A percentile compares a stretch with the other conserved stretches of the same genome.
These are phyloP conservation scores for Trilocha varians DNA, from an alignment of 2,888 invertebrate genomes.

Conservation along the genomic window DNA sequence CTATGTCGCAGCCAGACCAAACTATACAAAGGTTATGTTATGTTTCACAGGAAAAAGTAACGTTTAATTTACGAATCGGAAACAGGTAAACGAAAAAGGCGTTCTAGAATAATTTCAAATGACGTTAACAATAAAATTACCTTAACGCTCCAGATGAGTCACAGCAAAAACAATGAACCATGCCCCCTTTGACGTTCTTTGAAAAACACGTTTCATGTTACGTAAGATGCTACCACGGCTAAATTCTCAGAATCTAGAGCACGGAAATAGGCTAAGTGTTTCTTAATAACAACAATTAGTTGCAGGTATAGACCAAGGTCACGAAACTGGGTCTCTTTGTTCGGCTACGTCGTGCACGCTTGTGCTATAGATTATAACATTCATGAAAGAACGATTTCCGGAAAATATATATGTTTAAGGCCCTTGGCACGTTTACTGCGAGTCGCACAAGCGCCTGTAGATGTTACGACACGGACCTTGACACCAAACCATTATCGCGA, in stretches of 20 bases:
- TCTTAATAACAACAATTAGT: slow-evolving; percentile 67
- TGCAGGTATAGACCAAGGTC: slow-evolving; percentile 44
- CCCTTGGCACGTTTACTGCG: slow-evolving; percentile 55
- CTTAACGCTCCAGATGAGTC: slow-evolving; percentile 1
- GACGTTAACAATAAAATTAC: not conserved
- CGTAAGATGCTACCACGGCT: slow-evolving; percentile 28
- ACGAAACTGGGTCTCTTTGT: slow-evolving; percentile 36
- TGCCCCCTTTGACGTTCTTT: slow-evolving; percentile 14
- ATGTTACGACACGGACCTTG: slow-evolving; percentile 63
- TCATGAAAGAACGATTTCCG: slow-evolving; percentile 30
- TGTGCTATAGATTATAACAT: slow-evolving; percentile 21
- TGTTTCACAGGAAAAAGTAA: no score
- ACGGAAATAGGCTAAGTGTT: slow-evolving; percentile 64
- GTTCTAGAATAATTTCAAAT: not conserved
- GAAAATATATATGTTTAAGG: slow-evolving; percentile 31
- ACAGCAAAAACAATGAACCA: not conserved
- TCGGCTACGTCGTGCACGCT: slow-evolving; percentile 11
- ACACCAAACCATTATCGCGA: slow-evolving; percentile 66
- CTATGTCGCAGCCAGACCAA: slow-evolving; percentile 24
- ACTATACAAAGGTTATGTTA: no score
- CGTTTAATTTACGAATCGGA: slow-evolving; percentile 20
- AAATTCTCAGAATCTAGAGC: slow-evolving; percentile 46
- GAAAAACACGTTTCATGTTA: slow-evolving; percentile 33
- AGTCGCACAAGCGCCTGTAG: slow-evolving; percentile 23
- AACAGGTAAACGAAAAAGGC: slow-evolving; percentile 30